Evolutionary conservation across 2,888 invertebrate species (phyloP), one percentile per base, ranked within the genome.

Genomic region (Agrochola litura): DNA sequence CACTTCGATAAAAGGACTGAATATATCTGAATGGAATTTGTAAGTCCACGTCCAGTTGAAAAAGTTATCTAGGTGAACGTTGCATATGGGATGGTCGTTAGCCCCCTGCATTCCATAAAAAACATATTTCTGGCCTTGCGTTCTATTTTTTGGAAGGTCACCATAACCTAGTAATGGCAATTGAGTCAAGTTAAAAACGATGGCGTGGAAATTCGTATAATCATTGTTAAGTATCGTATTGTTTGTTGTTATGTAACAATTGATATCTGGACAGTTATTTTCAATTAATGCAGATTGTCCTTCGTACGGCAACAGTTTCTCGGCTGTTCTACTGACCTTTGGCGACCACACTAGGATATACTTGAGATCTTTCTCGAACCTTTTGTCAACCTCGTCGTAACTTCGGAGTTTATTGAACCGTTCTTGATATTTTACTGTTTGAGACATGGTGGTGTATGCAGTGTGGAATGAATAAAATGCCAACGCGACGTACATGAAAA

Each of bases 31-130:
- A 82, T 92, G 89, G 1, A 95, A 85, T 89, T 94, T 96, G 68
- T 96, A 97, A 3, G 94, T 92, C 96, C 96, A 96, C 1, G 96
- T 96, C 94, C 95, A 96, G 78, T 97, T 96, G 77, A 96, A 96
- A 75, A 90, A 96, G 43, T 91, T 86, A 61, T 96, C 93, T 2
- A 92, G 88, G 14, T 83, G 83, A 0, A 89, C 9, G 52, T 92
- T 90, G 82, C 96, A 96, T 43, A 95, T 85, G 0, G 95, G 95
- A 56, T 87, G 76, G 4, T 90, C 83, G 9, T 91, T 89, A 0
- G 96, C 88, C 0, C 96, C 89, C 60, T 89, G 82, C 85, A 91
- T 92, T 16, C 94, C 93, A 60, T 92, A 91, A 77, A 96, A 95
- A 9, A 97, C 86, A 78, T 94, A 96, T 77, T 95, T 95, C 81